These are phyloP conservation scores for Chloroceryle amazona DNA, from an alignment of 2,797 vertebrate genomes.

Conservation along the genomic window DNA sequence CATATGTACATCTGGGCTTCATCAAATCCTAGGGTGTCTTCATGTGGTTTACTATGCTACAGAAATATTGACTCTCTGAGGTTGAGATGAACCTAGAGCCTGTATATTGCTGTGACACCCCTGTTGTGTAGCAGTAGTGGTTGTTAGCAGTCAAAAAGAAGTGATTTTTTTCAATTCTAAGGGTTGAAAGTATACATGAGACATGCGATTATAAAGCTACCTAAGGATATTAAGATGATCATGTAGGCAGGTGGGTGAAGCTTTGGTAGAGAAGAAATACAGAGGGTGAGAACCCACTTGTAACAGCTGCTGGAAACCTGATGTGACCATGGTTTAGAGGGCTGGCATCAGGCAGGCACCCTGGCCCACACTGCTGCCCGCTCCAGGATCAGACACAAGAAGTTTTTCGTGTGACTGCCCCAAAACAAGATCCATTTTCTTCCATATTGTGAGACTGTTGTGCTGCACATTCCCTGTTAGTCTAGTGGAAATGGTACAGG, in stretches of 20 bases:
- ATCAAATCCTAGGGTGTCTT: not conserved
- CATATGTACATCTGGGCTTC: not conserved
- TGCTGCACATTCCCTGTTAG: not conserved
- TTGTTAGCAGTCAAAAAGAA: not conserved
- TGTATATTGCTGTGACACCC: rapidly evolving
- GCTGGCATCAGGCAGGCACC: not conserved
- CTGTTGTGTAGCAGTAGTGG: not conserved
- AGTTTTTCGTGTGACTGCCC: not conserved
- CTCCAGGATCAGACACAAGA: not conserved
- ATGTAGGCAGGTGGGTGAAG: not conserved
- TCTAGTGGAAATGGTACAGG: not conserved
- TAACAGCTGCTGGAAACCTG: not conserved
- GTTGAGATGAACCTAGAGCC: not conserved
- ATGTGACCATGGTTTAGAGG: not conserved
- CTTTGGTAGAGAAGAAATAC: not conserved
- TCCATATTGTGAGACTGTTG: not conserved
- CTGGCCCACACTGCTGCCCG: not conserved
- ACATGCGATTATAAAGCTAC: not conserved
- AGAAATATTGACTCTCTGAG: not conserved
- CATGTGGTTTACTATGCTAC: not conserved
- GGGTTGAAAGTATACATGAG: not conserved
- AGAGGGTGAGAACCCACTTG: not conserved
- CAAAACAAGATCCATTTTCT: not conserved
- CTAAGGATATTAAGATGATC: not conserved
- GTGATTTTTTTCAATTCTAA: not conserved